Evolutionary conservation across 1,140 invertebrate species (phyloP).

Genomic region (Chelonus insularis): DNA sequence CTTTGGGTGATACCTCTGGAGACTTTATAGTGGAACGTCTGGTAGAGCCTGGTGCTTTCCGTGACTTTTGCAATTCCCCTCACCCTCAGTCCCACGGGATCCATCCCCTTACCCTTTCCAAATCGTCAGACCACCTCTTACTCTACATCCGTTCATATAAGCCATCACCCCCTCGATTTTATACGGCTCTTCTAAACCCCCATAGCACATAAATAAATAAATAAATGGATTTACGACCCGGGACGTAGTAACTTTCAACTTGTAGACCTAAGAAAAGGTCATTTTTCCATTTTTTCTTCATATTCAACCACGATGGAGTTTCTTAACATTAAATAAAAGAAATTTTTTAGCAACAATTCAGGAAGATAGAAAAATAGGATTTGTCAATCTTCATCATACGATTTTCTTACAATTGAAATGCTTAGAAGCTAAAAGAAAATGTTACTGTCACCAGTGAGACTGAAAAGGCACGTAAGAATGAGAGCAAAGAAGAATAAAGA

Average conservation of each 20-base stretch:
- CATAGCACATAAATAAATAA: conserved; percentile 55
- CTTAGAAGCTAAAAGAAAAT: too few species aligned
- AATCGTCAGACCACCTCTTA: background rate
- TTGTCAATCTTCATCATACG: too few species aligned
- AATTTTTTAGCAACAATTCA: too few species aligned
- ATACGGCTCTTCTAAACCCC: conserved; percentile 34
- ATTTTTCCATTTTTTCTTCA: conserved; percentile 1
- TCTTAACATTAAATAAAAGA: too few species aligned
- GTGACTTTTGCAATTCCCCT: conserved; percentile 44
- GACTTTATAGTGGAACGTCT: conserved; percentile 36
- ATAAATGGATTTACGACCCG: conserved; percentile 53
- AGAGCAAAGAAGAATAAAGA: background rate
- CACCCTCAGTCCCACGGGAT: background rate
- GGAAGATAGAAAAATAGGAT: too few species aligned
- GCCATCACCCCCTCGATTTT: conserved; percentile 28
- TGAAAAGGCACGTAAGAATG: too few species aligned
- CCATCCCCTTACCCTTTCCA: background rate
- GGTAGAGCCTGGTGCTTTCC: conserved; percentile 28
- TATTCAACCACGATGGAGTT: too few species aligned
- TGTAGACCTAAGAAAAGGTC: background rate
- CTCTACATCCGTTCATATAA: conserved; percentile 6
- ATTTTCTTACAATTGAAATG: too few species aligned
- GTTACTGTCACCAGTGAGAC: too few species aligned
- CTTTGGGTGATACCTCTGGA: conserved; percentile 36
- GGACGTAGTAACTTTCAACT: conserved; percentile 19